Evolutionary conservation across 2,888 invertebrate species (phyloP).

Genomic region (Caprella mutica): DNA sequence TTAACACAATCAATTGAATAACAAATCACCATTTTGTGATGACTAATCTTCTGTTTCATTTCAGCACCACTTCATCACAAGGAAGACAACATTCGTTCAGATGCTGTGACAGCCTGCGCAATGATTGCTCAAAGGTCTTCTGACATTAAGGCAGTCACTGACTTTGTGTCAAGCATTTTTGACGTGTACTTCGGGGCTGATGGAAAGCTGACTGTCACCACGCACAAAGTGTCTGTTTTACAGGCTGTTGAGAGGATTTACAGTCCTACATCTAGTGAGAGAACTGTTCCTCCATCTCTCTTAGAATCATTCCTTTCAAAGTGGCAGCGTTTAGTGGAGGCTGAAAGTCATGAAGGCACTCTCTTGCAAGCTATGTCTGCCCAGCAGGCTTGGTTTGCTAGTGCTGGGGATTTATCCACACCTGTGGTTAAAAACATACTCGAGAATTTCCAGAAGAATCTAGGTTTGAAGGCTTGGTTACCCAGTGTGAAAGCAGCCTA

Average conservation of each 20-base stretch:
- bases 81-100: constrained; percentile 61
- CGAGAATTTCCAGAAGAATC: constrained; percentile 50
- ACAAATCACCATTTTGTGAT: too few relatives aligned
- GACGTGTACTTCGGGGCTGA: constrained; percentile 73
- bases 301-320: not conserved
- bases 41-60: too few relatives aligned
- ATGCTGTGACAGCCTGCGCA: constrained; percentile 61
- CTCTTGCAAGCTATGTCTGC: constrained; percentile 66
- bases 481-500: constrained; percentile 65
- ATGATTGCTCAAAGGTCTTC: constrained; percentile 61
- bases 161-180: constrained; percentile 55
- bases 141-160: constrained; percentile 53
- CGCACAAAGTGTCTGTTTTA: constrained; percentile 76
- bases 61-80: constrained; percentile 57
- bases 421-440: not conserved
- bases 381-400: constrained; percentile 69
- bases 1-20: too few relatives aligned
- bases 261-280: too few relatives aligned
- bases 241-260: constrained; percentile 47
- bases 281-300: too few relatives aligned
- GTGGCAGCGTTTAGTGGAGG: constrained; percentile 54
- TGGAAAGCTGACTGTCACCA: constrained; percentile 77
- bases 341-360: constrained; percentile 86
- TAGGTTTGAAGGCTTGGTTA: constrained; percentile 60
- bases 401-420: too few relatives aligned